Percentiles rank a stretch among this genome's conserved stretches.
phyloP scores from a whole-genome alignment of 2,113 vertebrate species.

The Nesoenas mayeri region DNA sequence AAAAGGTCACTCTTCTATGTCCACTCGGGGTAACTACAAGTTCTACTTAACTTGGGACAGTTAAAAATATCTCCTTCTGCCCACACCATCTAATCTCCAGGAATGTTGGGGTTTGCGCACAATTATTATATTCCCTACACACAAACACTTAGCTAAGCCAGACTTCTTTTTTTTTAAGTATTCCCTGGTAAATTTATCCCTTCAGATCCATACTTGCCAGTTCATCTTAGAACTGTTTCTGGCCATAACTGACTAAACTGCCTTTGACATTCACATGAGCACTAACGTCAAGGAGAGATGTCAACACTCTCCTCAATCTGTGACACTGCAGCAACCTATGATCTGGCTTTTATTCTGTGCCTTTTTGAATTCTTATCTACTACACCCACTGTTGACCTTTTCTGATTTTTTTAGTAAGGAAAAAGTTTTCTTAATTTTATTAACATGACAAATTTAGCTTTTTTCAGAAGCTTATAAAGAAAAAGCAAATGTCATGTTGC shows the following conservation, averaged over 20 bases:
- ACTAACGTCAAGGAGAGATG: neutral
- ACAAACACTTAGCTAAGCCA: neutral
- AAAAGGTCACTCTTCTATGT: neutral
- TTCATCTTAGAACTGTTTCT: neutral
- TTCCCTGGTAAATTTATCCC: neutral
- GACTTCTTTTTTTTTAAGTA: neutral
- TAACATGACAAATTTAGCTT: neutral
- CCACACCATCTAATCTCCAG: neutral
- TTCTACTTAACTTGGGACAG: neutral
- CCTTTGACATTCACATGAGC: neutral
- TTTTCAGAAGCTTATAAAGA: neutral
- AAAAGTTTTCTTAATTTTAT: neutral
- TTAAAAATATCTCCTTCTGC: neutral
- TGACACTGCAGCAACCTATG: neutral
- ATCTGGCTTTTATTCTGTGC: neutral
- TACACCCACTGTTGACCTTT: neutral
- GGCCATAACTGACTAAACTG: neutral
- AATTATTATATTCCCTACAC: neutral
- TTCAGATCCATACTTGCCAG: accelerated
- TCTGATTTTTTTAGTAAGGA: neutral
- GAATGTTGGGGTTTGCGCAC: neutral
- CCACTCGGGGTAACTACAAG: neutral
- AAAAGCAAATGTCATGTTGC: neutral
- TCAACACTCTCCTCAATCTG: neutral
- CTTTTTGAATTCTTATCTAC: neutral